Conservation (phyloP, 37 sponge, comb jelly and placozoan genomes). For the Crambe crambe region DNA sequence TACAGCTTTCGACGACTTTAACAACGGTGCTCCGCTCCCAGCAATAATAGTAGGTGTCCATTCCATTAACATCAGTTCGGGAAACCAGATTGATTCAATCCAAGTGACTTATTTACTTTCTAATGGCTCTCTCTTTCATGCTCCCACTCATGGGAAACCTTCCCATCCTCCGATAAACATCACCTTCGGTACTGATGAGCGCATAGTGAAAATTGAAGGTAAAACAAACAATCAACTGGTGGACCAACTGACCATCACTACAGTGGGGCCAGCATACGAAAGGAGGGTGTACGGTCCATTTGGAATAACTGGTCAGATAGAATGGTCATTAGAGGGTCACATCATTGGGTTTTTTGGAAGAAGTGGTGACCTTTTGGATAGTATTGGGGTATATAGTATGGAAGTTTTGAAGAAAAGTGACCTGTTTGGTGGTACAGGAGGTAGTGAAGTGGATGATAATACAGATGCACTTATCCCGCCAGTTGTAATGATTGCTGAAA, state of each 20-base stretch:
- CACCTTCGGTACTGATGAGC: constrained; percentile 5
- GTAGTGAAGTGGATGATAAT: constrained; percentile 1
- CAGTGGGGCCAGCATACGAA: not conserved
- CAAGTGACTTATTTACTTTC: constrained; percentile 15
- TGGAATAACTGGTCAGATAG: constrained; percentile 1
- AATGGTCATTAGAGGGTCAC: constrained; percentile 1
- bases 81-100: constrained; percentile 16
- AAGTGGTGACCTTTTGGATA: not conserved
- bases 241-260: constrained; percentile 12
- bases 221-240: constrained; percentile 8
- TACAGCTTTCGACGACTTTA: not conserved
- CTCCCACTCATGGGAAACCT: not conserved
- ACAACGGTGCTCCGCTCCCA: not conserved
- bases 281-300: constrained; percentile 3
- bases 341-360: not conserved
- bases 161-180: not conserved
- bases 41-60: constrained; percentile 20
- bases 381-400: not conserved
- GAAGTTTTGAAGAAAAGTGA: not conserved
- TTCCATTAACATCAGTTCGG: constrained; percentile 9
- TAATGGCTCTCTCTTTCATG: not conserved
- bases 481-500: not conserved
- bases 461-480: not conserved
- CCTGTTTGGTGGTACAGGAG: constrained; percentile 2
- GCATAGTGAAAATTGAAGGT: constrained; percentile 12